Base-by-base conservation (phyloP, 2,888 invertebrate species). In the Malthinus flaveolus region DNA sequence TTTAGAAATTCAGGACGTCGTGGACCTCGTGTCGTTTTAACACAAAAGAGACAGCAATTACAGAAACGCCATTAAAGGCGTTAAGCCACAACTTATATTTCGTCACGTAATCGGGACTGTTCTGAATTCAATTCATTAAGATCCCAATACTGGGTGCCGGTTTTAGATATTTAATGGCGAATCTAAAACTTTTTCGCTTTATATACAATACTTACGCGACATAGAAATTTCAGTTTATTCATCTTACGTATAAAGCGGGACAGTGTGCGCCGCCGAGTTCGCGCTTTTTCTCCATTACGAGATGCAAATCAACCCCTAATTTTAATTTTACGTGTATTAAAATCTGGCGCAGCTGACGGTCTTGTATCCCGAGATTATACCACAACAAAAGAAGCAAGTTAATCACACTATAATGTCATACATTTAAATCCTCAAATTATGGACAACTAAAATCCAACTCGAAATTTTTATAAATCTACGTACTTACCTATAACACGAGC, bases 251-350 rank as follows among this genome's bases (percentile, higher is more conserved):
- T 48, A 45, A 47, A 49, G 49, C 56, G 61, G 64, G 62, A 64
- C 64, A 62, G 60, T 62, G 23, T 23, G 50, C 57, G 49, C 59
- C 65, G 59, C 65, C 64, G 65, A 68, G 62, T 68, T 68, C 63
- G 64, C 68, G 67, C 70, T 77, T 81, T 81, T 82, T 83, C 81
- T 80, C 82, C 77, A 82, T 82, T 82, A 83, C 80, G 76, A 73
- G 75, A 83, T 83, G 83, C 82, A 83, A 83, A 83, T 83, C 79
- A 78, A 78, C 77, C 78, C 79, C 80, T 82, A 82, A 82, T 82
- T 82, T 83, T 83, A 82, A 83, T 83, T 83, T 83, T 79, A 79
- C 82, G 81, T 81, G 81, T 82, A 83, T 82, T 82, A 82, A 82
- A 82, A 82, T 79, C 78, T 74, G 75, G 74, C 78, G 76, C 81